Conservation (phyloP, 1,140 invertebrate genomes). For the Arion vulgaris region DNA sequence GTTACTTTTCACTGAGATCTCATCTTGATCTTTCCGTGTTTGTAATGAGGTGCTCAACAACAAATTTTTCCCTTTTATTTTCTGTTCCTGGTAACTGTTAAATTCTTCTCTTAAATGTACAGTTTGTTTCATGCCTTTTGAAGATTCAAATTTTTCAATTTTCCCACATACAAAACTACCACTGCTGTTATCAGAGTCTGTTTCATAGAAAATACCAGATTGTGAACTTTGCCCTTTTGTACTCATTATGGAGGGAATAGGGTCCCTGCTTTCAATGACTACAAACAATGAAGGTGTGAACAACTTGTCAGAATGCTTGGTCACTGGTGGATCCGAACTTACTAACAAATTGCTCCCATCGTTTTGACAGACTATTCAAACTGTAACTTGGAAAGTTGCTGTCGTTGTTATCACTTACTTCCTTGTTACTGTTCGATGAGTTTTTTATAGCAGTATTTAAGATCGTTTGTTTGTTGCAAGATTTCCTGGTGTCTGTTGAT, state of each 20-base stretch:
- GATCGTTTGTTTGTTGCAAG: background rate
- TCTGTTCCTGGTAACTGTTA: background rate
- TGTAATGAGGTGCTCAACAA: background rate
- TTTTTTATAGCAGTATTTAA: background rate
- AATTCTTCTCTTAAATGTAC: background rate
- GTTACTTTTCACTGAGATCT: background rate
- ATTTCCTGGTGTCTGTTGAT: too few species aligned
- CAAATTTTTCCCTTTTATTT: background rate
- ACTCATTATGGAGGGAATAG: background rate
- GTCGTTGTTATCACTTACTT: background rate
- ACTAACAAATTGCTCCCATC: background rate
- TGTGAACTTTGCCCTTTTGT: background rate
- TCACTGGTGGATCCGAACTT: background rate
- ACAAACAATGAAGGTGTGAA: background rate
- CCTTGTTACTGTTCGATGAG: background rate
- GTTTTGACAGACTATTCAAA: background rate
- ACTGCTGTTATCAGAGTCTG: background rate
- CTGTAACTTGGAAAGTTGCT: background rate
- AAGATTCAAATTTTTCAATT: background rate
- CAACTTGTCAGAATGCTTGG: background rate
- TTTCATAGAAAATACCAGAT: background rate
- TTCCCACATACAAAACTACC: background rate
- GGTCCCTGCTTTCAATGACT: background rate
- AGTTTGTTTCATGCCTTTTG: background rate
- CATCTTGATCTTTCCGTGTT: background rate